Percentiles rank a stretch among this genome's conserved stretches.
Evolutionary conservation across 2,888 invertebrate genomes (phyloP).

Genomic region (Frankliniella fusca): DNA sequence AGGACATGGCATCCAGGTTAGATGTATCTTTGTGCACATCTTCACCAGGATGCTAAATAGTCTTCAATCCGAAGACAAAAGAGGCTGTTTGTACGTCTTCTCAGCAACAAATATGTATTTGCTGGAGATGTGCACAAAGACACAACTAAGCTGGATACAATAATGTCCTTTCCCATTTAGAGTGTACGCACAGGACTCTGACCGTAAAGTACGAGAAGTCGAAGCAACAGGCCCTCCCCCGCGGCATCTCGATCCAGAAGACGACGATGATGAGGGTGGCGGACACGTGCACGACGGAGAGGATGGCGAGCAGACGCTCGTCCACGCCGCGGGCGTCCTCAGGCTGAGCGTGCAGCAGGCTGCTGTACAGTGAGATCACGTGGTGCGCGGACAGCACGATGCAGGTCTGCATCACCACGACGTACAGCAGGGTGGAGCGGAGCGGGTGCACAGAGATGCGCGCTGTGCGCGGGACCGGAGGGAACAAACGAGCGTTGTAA

Average conservation of each 20-base stretch:
- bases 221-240: background rate
- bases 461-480: background rate
- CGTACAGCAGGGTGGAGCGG: conserved; percentile 12
- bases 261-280: background rate
- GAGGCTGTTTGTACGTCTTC: no score
- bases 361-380: background rate
- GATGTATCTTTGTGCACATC: no score
- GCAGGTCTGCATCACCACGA: background rate
- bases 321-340: background rate
- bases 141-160: no score
- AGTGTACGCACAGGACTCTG: background rate
- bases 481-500: background rate
- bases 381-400: background rate
- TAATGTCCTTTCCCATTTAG: no score
- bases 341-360: background rate
- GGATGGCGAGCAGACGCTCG: background rate
- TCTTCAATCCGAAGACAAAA: no score
- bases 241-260: background rate
- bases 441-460: background rate
- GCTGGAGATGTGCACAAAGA: no score
- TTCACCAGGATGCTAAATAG: no score
- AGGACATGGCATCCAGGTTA: no score
- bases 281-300: background rate
- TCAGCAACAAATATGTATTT: no score
- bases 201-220: background rate